Conservation (phyloP, 1,140 invertebrate species). For the Nephila pilipes region DNA sequence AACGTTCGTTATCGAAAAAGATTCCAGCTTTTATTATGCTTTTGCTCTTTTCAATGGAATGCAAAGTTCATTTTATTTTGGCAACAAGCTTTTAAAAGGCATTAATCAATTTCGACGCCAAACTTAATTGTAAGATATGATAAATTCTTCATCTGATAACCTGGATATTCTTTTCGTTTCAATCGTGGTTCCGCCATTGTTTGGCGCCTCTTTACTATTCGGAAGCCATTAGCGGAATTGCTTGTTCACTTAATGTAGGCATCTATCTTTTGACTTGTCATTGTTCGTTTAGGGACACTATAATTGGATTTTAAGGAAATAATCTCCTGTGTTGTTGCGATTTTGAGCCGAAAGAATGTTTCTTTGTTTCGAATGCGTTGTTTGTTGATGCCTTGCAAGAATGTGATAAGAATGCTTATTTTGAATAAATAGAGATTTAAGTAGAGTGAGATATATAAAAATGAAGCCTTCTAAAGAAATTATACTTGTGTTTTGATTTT, state of each 20-base stretch:
- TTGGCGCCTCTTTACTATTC: constrained; percentile 36
- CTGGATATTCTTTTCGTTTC: constrained; percentile 25
- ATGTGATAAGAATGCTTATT: no score
- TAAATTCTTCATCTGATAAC: constrained; percentile 57
- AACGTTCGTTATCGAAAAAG: background rate
- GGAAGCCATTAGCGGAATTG: constrained; percentile 46
- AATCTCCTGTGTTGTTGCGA: constrained; percentile 22
- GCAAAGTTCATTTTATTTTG: background rate
- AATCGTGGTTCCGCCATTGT: constrained; percentile 10
- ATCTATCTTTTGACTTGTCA: constrained; percentile 52
- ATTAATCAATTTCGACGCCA: constrained; percentile 55
- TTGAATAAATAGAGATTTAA: no score
- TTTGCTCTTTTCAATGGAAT: constrained; percentile 4
- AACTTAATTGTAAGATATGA: constrained; percentile 46
- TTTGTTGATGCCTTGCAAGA: no score
- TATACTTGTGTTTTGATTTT: no score
- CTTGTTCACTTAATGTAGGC: constrained; percentile 34
- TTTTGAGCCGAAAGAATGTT: background rate
- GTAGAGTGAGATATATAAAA: no score
- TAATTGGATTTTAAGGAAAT: constrained; percentile 66
- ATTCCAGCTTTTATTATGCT: background rate
- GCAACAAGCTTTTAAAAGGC: constrained; percentile 27
- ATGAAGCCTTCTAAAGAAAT: no score
- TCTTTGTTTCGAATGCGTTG: background rate
- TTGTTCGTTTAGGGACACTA: constrained; percentile 55